Evolutionary conservation across 2,113 vertebrate genomes (phyloP), one percentile per base, ranked within the genome.

Genomic region (Otolemur garnettii): DNA sequence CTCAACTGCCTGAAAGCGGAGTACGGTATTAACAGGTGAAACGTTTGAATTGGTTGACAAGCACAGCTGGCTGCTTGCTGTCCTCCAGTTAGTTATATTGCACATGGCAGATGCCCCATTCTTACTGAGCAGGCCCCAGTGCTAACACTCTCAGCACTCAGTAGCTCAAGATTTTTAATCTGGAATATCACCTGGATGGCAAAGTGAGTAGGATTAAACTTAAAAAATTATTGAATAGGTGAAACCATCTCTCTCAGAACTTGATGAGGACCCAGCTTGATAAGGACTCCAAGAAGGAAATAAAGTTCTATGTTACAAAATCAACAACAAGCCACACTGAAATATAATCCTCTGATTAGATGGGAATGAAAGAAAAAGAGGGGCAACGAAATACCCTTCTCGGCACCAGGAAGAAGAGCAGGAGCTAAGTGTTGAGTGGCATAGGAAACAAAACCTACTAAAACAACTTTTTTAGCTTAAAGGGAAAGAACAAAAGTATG

Each of bases 111-210:
- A 92, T 14, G 12, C 30, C 42, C 64, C 2, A 53, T 59, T 78
- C 55, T 74, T 57, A 85, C 14, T 33, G n/a, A 93, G 77, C 24
- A 69, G 78, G 69, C 53, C 35, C 72, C 26, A 60, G 26, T 2
- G 64, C 8, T 75, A 84, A 87, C 18, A 75, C 53, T 22, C 35
- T 93, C 68, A 38, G 50, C n/a, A 60, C 28, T 69, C 2, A 53
- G n/a, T 22, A 86, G 53, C 35, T 87, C 62, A 88, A 87, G 53
- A 92, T 50, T 60, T 69, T 94, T 84, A 50, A 86, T 75, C 30
- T 60, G 53, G 38, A 93, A 90, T 95, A 83, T 42, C 62, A 87
- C 13, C 86, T 72, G 7, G 21, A 89, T 75, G 55, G 35, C 62
- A 87, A 79, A 90, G 35, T n/a, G 12, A 79, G 59, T 84, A 66